Base-by-base conservation (phyloP, 2,113 vertebrate species). In the Nestor notabilis region DNA sequence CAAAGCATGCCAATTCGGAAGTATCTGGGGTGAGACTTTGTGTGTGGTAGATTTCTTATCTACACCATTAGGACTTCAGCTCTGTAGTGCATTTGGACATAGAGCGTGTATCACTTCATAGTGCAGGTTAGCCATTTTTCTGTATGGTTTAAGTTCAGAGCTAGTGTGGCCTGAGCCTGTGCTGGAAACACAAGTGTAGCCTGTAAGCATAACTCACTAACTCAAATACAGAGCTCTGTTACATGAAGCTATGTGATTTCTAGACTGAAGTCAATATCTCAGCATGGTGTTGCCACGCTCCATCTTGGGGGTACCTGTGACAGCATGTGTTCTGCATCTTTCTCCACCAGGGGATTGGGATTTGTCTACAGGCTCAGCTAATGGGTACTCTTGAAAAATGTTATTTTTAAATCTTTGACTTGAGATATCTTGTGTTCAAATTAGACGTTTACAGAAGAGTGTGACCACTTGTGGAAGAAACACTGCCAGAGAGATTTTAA, bases 401-500 rank as follows among this genome's bases (percentile, higher is more conserved):
- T 47, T 92, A 4, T 8, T 71, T 91, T 53, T 4, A 68, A 83
- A 23, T 68, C 14, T 63, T 72, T 70, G 31, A 33, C 65, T 70
- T 72, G 81, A 82, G 33, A 6, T 76, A 46, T 4, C 7, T 97
- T 91, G 17, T 58, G 74, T 87, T 94, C 29, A 80, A 95, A 86
- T n/a, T 64, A 97, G 98, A 90, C 64, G 1, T 98, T 99, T 94
- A 80, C 98, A 5, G 98, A 99, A 56, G 96, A 98, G 55, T 98
- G 98, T 7, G 98, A 99, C 88, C 96, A 98, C 83, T 96, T 99
- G 39, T 99, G 99, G 99, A 98, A 98, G 91, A 99, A 96, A 75
- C 98, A 99, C 82, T 99, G 99, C 87, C 96, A 98, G 94, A 98
- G 96, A 86, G 98, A 99, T 70, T 99, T 99, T 87, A 98, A 98